Evolutionary conservation across 1,140 invertebrate species (phyloP).

Genomic region (Psilanteris sp.): DNA sequence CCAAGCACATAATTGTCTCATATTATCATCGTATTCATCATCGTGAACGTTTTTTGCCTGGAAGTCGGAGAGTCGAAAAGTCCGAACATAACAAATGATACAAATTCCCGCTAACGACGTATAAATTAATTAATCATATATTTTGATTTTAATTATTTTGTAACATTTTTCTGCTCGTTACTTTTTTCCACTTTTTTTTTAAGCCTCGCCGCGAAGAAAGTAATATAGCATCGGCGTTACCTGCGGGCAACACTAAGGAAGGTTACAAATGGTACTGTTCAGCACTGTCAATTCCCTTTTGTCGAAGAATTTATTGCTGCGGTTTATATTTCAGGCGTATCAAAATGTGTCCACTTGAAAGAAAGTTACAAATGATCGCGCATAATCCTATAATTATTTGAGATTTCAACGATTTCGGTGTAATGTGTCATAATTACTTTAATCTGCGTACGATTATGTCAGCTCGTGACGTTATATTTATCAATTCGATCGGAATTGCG

Average conservation of each 20-base stretch:
- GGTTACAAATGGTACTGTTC: slow-evolving; percentile 53
- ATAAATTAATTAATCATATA: slow-evolving; percentile 12
- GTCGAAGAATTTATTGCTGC: slow-evolving; percentile 50
- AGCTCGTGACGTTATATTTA: too few relatives aligned
- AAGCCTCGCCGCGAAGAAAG: slow-evolving; percentile 10
- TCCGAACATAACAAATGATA: slow-evolving; percentile 5
- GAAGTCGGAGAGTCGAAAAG: too few relatives aligned
- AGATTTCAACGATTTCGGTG: slow-evolving; percentile 10
- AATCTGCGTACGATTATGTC: slow-evolving; percentile 1
- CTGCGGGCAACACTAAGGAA: slow-evolving; percentile 32
- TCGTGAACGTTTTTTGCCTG: too few relatives aligned
- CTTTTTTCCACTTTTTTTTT: too few relatives aligned
- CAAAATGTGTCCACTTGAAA: slow-evolving; percentile 29
- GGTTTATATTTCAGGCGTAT: slow-evolving; percentile 41
- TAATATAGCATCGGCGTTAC: slow-evolving; percentile 34
- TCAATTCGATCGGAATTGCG: too few relatives aligned
- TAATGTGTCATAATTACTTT: slow-evolving; percentile 37
- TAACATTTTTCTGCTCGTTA: slow-evolving; percentile 6
- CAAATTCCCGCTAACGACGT: slow-evolving; percentile 16
- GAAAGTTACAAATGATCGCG: slow-evolving; percentile 20
- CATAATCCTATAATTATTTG: slow-evolving; percentile 22
- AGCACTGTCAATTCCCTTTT: slow-evolving; percentile 58
- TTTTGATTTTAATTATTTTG: slow-evolving; percentile 34
- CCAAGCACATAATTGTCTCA: slow-evolving; percentile 36
- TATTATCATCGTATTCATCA: too few relatives aligned